phyloP scores from a whole-genome alignment of 2,113 vertebrate genomes.

The Athene noctua region DNA sequence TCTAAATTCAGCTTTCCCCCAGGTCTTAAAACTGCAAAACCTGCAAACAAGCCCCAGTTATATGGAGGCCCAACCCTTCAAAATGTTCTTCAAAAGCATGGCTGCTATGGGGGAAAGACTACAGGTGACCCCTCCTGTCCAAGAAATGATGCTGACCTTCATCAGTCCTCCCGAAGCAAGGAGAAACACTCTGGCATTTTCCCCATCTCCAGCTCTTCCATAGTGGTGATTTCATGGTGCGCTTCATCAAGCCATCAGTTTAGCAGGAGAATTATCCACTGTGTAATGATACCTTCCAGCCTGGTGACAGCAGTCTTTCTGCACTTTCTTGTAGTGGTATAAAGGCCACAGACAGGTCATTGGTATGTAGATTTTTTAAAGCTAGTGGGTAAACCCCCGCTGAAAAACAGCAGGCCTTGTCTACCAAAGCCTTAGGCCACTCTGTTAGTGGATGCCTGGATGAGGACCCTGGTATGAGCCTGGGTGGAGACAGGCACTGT shows the following conservation, averaged over 20 bases:
- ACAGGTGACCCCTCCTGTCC: not conserved
- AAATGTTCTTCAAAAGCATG: not conserved
- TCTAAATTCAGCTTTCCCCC: constrained; percentile 10
- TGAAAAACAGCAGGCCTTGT: not conserved
- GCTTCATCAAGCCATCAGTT: constrained; percentile 44
- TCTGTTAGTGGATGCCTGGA: not conserved
- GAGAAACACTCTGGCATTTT: not conserved
- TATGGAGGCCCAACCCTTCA: not conserved
- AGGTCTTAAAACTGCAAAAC: not conserved
- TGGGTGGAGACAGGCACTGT: not conserved
- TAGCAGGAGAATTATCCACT: not conserved
- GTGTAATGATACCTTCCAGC: constrained; percentile 40
- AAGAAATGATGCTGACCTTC: not conserved
- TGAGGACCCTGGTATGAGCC: not conserved
- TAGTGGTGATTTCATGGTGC: not conserved
- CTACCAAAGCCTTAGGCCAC: not conserved
- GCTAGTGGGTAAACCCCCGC: not conserved
- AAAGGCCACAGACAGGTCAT: not conserved
- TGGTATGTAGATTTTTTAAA: not conserved
- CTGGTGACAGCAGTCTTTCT: constrained; percentile 1
- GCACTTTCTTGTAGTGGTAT: not conserved
- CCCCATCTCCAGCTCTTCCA: not conserved
- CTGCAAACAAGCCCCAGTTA: not conserved
- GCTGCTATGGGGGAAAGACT: not conserved
- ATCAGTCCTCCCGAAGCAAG: not conserved